Evolutionary conservation across 2,113 vertebrate species (phyloP), one percentile per base, ranked within the genome.

Genomic region (Tinamus guttatus): DNA sequence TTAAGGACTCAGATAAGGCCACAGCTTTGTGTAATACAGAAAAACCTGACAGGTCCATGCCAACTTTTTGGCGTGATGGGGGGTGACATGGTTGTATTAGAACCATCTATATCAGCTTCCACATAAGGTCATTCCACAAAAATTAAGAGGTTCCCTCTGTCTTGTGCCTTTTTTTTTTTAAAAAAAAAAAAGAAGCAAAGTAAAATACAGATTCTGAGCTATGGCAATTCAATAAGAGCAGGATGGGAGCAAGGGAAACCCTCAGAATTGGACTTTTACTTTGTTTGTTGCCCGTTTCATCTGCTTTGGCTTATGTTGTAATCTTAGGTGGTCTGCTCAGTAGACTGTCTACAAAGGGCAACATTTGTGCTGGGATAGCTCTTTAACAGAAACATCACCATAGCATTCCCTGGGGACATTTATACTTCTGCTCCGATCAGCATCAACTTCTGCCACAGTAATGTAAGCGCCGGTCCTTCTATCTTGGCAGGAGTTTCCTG

Each of bases 381-480:
- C 49, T 81, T 67, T 13, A 59, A n/a, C 51, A 15, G 47, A 69
- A 49, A 4, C 0, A 2, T 30, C 52, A 14, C 40, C 27, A 2
- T 3, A n/a, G 40, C 30, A 34, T 54, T 41, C 52, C 76, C 47
- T 5, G 6, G 30, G 43, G 25, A 38, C 4, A 1, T 19, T 74
- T 11, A 24, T 52, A 27, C 8, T 24, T 81, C 85, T 83, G 43
- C 62, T 68, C 19, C 47, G 59, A 6, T 34, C 21, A 12, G n/a
- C 63, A 58, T 25, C 58, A 19, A 2, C 62, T 24, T 27, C 10
- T 70, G 15, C 58, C 58, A 27, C 7, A 90, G 52, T 24, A 74
- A 20, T 7, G 8, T 18, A 18, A 38, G n/a, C 2, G 16, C 24
- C 17, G 25, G 30, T 68, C 82, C 2, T 0, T 2, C 13, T 27